Conservation (phyloP, 1,140 invertebrate species). For the Heterodera schachtii region DNA sequence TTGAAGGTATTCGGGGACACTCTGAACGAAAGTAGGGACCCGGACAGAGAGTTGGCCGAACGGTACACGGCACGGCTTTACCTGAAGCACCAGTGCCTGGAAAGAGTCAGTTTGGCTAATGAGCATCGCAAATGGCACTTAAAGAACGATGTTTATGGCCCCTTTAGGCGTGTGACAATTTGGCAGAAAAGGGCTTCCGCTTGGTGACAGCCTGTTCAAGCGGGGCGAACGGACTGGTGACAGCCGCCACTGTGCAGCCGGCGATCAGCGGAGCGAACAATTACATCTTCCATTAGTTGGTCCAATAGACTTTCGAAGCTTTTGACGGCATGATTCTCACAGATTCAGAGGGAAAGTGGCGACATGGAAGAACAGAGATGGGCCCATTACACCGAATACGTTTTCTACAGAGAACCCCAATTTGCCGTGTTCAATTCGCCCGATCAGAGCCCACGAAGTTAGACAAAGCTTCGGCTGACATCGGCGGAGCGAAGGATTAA, state of each 20-base stretch:
- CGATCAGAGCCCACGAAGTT: slow-evolving; percentile 40
- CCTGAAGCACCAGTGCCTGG: slow-evolving; percentile 94
- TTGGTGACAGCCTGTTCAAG: slow-evolving; percentile 63
- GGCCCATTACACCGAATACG: slow-evolving; percentile 65
- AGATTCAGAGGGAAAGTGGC: slow-evolving; percentile 59
- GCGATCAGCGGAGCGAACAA: slow-evolving; percentile 30
- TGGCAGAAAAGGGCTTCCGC: slow-evolving; percentile 65
- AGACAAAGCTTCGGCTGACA: slow-evolving; percentile 7
- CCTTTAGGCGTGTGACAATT: slow-evolving; percentile 61
- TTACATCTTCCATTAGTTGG: no score
- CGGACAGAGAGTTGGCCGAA: slow-evolving; percentile 83
- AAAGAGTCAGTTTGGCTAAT: slow-evolving; percentile 74
- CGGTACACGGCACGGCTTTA: slow-evolving; percentile 95
- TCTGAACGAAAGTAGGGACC: slow-evolving; percentile 93
- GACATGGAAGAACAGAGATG: slow-evolving; percentile 64
- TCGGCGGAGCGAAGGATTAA: not conserved
- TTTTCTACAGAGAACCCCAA: slow-evolving; percentile 64
- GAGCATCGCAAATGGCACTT: not conserved
- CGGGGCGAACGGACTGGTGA: slow-evolving; percentile 63
- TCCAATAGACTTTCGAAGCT: no score
- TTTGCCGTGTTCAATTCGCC: slow-evolving; percentile 50
- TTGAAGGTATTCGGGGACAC: slow-evolving; percentile 89
- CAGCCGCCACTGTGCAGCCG: slow-evolving; percentile 36
- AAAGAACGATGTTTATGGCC: no score
- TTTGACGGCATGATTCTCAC: not conserved